phyloP scores from a whole-genome alignment of 1,140 invertebrate genomes.

The Drosophila burlai region DNA sequence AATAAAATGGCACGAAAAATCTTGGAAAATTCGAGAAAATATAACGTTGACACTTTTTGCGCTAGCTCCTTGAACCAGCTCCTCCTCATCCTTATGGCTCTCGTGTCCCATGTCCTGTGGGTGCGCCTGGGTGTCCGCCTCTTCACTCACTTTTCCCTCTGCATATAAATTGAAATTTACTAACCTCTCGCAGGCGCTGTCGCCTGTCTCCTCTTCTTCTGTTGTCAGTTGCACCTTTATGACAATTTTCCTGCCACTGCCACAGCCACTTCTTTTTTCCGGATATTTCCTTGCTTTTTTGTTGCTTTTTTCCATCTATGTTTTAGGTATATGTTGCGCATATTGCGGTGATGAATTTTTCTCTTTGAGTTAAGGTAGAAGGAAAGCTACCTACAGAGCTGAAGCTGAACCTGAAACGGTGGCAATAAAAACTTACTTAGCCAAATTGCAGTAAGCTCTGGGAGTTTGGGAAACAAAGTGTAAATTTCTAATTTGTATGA shows the following conservation, averaged over 20 bases:
- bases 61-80: slow-evolving; percentile 41
- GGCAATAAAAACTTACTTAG: slow-evolving; percentile 78
- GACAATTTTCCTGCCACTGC: slow-evolving; percentile 81
- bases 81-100: slow-evolving; percentile 8
- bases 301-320: slow-evolving; percentile 21
- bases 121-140: slow-evolving; percentile 54
- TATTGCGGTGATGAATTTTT: slow-evolving; percentile 84
- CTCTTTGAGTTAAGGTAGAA: slow-evolving; percentile 77
- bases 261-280: slow-evolving; percentile 45
- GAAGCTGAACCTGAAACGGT: slow-evolving; percentile 17
- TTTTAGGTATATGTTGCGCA: slow-evolving; percentile 67
- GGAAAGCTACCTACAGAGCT: slow-evolving; percentile 12
- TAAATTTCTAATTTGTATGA: slow-evolving; percentile 36
- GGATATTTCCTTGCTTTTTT: slow-evolving; percentile 25
- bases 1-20: slow-evolving; percentile 65
- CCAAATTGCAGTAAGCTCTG: slow-evolving; percentile 63
- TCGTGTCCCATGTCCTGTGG: slow-evolving; percentile 33
- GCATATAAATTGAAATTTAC: slow-evolving; percentile 85
- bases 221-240: slow-evolving; percentile 84
- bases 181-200: slow-evolving; percentile 40
- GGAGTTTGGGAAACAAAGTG: slow-evolving; percentile 6
- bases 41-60: slow-evolving; percentile 80
- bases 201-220: slow-evolving; percentile 26
- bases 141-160: slow-evolving; percentile 76
- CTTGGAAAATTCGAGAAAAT: slow-evolving; percentile 81